Percentiles rank a stretch among this genome's conserved stretches.
Evolutionary conservation across 1,140 invertebrate species (phyloP).

Genomic region (Metopolophium dirhodum): DNA sequence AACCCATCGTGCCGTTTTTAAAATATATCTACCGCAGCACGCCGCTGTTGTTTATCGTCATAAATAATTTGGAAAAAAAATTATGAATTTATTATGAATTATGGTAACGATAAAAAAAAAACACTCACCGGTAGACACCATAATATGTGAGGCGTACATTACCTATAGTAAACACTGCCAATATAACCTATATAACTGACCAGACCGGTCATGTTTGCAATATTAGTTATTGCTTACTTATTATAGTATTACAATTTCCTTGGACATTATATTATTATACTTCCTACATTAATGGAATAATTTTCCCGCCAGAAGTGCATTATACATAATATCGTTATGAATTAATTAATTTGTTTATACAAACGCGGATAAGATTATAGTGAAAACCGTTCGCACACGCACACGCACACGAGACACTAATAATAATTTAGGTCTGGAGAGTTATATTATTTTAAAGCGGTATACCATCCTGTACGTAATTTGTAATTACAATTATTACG

Average conservation of each 20-base stretch:
- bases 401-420: no score
- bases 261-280: background rate
- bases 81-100: background rate
- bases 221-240: background rate
- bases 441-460: no score
- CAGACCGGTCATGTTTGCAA: background rate
- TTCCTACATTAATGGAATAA: background rate
- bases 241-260: background rate
- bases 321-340: background rate
- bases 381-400: background rate
- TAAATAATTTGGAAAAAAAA: background rate
- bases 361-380: background rate
- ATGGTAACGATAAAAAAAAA: background rate
- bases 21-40: background rate
- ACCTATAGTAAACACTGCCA: background rate
- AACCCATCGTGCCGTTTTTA: background rate
- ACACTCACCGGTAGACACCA: background rate
- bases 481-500: background rate
- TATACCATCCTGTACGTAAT: no score
- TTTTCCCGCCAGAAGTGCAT: background rate
- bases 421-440: no score
- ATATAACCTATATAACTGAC: conserved; percentile 20
- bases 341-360: background rate
- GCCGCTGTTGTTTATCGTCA: no score
- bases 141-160: background rate